phyloP scores from a whole-genome alignment of 2,888 invertebrate genomes.

The Papilio elwesi region DNA sequence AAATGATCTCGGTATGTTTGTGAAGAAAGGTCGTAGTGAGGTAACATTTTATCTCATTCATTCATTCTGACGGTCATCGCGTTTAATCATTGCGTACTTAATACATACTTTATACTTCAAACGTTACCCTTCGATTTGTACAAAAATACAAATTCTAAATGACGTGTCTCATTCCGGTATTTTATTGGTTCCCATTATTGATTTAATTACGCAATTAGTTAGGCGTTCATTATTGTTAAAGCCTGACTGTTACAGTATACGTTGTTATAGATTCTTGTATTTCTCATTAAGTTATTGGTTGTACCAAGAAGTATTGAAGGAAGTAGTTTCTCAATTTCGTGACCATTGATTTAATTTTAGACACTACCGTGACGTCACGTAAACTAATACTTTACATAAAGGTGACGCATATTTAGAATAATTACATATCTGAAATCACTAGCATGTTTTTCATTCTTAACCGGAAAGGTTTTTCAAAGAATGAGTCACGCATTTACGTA shows the following conservation, averaged over 20 bases:
- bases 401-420: background rate
- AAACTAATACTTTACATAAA: background rate
- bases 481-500: conserved; percentile 60
- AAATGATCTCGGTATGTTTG: conserved; percentile 40
- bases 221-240: conserved; percentile 5
- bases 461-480: conserved; percentile 33
- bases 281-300: conserved; percentile 13
- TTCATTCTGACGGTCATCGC: conserved; percentile 57
- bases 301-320: background rate
- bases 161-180: conserved; percentile 5
- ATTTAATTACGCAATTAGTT: background rate
- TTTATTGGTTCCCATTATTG: conserved; percentile 3
- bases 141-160: conserved; percentile 17
- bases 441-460: conserved; percentile 9
- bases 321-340: background rate
- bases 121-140: background rate
- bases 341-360: background rate
- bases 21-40: conserved; percentile 59
- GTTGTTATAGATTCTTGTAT: conserved; percentile 16
- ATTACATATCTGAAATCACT: conserved; percentile 3
- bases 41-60: conserved; percentile 58
- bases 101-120: background rate
- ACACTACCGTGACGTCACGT: background rate
- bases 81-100: conserved; percentile 64
- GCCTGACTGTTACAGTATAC: background rate